A percentile compares a stretch with the other conserved stretches of the same genome.
phyloP scores from a whole-genome alignment of 2,113 vertebrate species.

The Fukomys damarensis region DNA sequence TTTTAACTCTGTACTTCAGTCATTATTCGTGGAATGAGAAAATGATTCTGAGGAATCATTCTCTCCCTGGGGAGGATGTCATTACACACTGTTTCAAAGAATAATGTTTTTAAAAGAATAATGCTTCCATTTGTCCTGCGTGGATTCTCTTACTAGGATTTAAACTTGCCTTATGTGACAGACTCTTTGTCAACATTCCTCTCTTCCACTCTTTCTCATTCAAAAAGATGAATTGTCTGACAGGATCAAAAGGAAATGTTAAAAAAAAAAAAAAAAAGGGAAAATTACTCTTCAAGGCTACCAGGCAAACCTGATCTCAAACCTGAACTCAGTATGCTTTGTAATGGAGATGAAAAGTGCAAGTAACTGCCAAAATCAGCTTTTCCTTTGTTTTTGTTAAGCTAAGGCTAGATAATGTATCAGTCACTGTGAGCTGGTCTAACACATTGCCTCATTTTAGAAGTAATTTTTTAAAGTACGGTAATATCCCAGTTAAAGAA shows the following conservation, averaged over 20 bases:
- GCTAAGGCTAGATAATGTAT: neutral
- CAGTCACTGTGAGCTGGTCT: neutral
- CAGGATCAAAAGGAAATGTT: constrained; percentile 70
- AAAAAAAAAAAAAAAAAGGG: neutral
- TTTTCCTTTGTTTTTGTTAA: constrained; percentile 31
- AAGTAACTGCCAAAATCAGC: neutral
- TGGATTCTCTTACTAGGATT: constrained; percentile 66
- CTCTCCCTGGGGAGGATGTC: constrained; percentile 71
- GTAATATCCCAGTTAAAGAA: neutral
- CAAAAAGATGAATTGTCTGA: constrained; percentile 68
- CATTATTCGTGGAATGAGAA: constrained; percentile 49
- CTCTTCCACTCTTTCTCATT: constrained; percentile 62
- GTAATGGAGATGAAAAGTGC: constrained; percentile 2
- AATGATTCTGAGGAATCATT: constrained; percentile 53
- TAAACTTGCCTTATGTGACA: constrained; percentile 77
- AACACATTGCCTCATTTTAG: neutral
- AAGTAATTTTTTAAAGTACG: constrained; percentile 19
- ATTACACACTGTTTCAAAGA: constrained; percentile 78
- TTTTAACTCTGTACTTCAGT: constrained; percentile 12
- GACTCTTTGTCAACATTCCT: constrained; percentile 63
- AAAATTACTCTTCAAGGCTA: constrained; percentile 41
- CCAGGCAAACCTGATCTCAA: constrained; percentile 57
- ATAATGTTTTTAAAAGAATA: constrained; percentile 78
- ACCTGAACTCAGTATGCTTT: constrained; percentile 1
- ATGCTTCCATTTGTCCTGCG: constrained; percentile 75